Conservation (phyloP, 1,140 invertebrate species). For the Gonioctena quinquepunctata region DNA sequence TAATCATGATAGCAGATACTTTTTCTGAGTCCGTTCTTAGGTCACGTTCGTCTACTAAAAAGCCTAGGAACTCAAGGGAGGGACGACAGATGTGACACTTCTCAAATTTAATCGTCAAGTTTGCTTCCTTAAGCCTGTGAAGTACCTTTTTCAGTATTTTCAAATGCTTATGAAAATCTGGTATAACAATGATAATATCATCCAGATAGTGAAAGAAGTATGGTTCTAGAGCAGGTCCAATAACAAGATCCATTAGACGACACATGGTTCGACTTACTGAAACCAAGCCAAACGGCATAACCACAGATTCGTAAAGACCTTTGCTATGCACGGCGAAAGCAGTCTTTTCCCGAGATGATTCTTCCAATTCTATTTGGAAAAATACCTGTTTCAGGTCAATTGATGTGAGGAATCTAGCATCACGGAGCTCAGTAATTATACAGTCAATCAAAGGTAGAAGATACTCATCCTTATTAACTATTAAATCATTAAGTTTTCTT, state of each 20-base stretch:
- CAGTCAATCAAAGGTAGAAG: neutral
- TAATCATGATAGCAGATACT: no score
- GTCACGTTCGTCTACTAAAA: no score
- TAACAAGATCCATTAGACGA: slow-evolving; percentile 41
- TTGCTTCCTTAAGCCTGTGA: neutral
- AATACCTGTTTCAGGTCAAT: neutral
- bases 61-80: no score
- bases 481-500: no score
- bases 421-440: neutral
- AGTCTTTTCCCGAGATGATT: neutral
- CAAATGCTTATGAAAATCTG: slow-evolving; percentile 24
- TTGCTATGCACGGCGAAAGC: neutral
- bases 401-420: neutral
- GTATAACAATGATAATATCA: slow-evolving; percentile 40
- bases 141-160: neutral
- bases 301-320: neutral
- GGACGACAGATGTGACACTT: no score
- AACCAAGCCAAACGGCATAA: neutral
- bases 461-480: no score
- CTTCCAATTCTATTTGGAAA: neutral
- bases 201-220: slow-evolving; percentile 42
- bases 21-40: no score
- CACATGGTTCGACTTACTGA: neutral
- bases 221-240: slow-evolving; percentile 29
- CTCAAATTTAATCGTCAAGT: slow-evolving; percentile 15